phyloP scores from a whole-genome alignment of 2,888 invertebrate species.

The Nowickia ferox region DNA sequence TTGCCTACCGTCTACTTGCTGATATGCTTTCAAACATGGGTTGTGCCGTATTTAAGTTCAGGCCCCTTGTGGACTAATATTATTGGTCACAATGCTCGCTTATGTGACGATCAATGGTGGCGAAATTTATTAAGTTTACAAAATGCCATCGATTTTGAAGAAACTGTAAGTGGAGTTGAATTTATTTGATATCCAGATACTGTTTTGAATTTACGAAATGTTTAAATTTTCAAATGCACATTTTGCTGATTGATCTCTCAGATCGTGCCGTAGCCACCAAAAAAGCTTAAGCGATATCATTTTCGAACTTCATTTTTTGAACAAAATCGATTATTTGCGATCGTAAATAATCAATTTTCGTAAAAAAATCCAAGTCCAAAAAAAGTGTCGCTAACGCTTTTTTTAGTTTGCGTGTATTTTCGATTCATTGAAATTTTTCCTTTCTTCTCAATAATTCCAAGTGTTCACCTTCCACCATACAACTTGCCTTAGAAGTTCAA shows the following conservation, averaged over 20 bases:
- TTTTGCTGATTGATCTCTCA: no score
- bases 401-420: no score
- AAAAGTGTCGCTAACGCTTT: no score
- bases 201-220: background rate
- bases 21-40: constrained; percentile 87
- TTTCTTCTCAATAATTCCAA: constrained; percentile 76
- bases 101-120: constrained; percentile 88
- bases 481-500: constrained; percentile 90
- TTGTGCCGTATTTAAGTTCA: constrained; percentile 86
- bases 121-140: constrained; percentile 88
- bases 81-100: constrained; percentile 86
- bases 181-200: background rate
- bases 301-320: no score
- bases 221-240: no score
- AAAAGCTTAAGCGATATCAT: no score
- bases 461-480: constrained; percentile 91
- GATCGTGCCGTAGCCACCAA: no score
- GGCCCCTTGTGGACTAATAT: constrained; percentile 88
- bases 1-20: constrained; percentile 87
- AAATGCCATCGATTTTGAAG: constrained; percentile 88
- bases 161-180: constrained; percentile 85
- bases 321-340: no score
- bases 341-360: no score
- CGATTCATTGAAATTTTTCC: background rate
- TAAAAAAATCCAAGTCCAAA: no score